Percentiles rank a stretch among this genome's conserved stretches.
Evolutionary conservation across 1,140 invertebrate species (phyloP).

Genomic region (Apis laboriosa): DNA sequence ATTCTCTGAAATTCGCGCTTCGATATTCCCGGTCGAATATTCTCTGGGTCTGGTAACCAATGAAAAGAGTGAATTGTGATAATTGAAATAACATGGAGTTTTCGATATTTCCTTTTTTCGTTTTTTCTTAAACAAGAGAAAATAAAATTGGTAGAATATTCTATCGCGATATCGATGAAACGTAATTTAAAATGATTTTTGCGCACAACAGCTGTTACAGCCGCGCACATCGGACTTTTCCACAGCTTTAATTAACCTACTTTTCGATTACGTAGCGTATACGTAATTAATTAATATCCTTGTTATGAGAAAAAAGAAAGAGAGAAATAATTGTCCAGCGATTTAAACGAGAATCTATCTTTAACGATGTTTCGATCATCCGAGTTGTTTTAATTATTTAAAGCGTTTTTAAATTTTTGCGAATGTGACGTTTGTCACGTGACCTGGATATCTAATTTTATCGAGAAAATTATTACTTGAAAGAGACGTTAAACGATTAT

Average conservation of each 20-base stretch:
- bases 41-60: no score
- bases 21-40: neutral
- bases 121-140: no score
- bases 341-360: no score
- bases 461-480: neutral
- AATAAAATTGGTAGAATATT: neutral
- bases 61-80: neutral
- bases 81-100: neutral
- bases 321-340: no score
- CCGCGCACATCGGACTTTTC: neutral
- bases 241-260: neutral
- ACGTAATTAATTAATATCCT: neutral
- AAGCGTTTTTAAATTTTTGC: neutral
- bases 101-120: neutral
- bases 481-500: conserved; percentile 20
- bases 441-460: neutral
- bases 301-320: neutral
- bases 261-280: neutral
- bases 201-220: no score
- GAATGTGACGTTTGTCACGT: no score
- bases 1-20: neutral
- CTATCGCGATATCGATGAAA: neutral
- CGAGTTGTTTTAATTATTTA: neutral
- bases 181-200: neutral
- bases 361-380: neutral